Percentiles rank a stretch among this genome's conserved stretches.
These are phyloP conservation scores for Pseudorhombus dupliciocellatus DNA, from an alignment of 2,113 vertebrate genomes.

Conservation along the genomic window DNA sequence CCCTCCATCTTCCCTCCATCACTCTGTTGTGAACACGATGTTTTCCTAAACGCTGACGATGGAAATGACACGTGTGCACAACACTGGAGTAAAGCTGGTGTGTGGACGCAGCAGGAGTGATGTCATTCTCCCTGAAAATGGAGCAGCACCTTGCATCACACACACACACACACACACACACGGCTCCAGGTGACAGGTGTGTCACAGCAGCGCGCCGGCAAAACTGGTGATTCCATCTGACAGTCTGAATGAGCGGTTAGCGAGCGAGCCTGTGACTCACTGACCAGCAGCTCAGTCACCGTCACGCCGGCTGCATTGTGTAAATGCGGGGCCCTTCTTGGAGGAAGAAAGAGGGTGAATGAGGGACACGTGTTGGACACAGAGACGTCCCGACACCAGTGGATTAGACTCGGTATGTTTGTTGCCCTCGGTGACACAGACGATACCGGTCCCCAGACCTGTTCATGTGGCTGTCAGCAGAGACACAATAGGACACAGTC, in stretches of 20 bases:
- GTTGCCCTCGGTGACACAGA: slow-evolving; percentile 52
- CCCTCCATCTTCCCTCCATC: background rate
- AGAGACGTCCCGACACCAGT: slow-evolving; percentile 5
- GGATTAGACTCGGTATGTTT: slow-evolving; percentile 60
- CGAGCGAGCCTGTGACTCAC: slow-evolving; percentile 55
- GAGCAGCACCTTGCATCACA: slow-evolving; percentile 8
- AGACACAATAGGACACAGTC: slow-evolving; percentile 67
- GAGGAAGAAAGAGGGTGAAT: slow-evolving; percentile 27
- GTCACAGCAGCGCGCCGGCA: slow-evolving; percentile 35
- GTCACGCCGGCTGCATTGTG: slow-evolving; percentile 25
- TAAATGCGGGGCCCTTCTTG: slow-evolving; percentile 27
- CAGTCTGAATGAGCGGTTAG: slow-evolving; percentile 60
- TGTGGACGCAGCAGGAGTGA: slow-evolving; percentile 51
- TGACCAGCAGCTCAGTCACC: slow-evolving; percentile 22
- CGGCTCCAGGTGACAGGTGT: slow-evolving; percentile 62
- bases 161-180: slow-evolving; percentile 6
- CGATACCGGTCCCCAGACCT: slow-evolving; percentile 42
- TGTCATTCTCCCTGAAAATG: slow-evolving; percentile 23
- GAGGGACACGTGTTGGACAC: background rate
- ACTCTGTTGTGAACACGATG: background rate
- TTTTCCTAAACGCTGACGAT: slow-evolving; percentile 5
- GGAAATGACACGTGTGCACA: slow-evolving; percentile 7
- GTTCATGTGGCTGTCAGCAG: slow-evolving; percentile 60
- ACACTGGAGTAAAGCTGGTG: slow-evolving; percentile 32
- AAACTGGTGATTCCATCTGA: slow-evolving; percentile 42